phyloP scores from a whole-genome alignment of 1,140 invertebrate genomes.

The Eueides isabella region DNA sequence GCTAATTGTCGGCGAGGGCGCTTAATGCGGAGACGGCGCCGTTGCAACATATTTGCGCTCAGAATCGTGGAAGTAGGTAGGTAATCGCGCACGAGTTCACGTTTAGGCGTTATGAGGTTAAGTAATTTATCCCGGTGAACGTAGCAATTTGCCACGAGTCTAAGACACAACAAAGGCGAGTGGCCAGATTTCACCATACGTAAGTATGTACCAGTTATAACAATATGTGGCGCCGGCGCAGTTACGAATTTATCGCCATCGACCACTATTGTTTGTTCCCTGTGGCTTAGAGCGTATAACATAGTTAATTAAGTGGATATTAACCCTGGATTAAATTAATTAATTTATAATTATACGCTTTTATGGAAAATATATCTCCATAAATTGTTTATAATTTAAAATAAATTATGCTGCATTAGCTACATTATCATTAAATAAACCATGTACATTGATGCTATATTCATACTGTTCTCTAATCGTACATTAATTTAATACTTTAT shows the following conservation, averaged over 20 bases:
- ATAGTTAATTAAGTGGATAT: not conserved
- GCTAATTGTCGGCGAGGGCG: conserved; percentile 52
- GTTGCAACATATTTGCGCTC: conserved; percentile 54
- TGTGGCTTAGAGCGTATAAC: conserved; percentile 41
- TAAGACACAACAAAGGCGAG: conserved; percentile 55
- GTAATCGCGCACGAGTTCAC: conserved; percentile 36
- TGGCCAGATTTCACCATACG: conserved; percentile 50
- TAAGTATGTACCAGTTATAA: conserved; percentile 29
- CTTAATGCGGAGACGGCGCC: conserved; percentile 46
- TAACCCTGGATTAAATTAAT: not conserved
- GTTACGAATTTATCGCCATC: conserved; percentile 52
- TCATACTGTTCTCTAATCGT: too few relatives aligned
- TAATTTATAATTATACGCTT: too few relatives aligned
- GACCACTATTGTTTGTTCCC: conserved; percentile 46
- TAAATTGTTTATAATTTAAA: too few relatives aligned
- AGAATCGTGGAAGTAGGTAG: conserved; percentile 31
- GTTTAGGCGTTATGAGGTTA: conserved; percentile 42
- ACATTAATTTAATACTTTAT: too few relatives aligned
- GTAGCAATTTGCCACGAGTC: conserved; percentile 51
- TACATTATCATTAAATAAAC: too few relatives aligned
- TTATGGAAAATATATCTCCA: too few relatives aligned
- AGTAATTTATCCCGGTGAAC: conserved; percentile 52
- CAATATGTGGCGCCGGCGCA: conserved; percentile 49
- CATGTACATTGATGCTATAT: too few relatives aligned
- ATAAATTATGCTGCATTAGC: too few relatives aligned